A percentile compares a stretch with the other conserved stretches of the same genome.
Evolutionary conservation across 2,888 invertebrate species (phyloP).

Genomic region (Plebejus anna): DNA sequence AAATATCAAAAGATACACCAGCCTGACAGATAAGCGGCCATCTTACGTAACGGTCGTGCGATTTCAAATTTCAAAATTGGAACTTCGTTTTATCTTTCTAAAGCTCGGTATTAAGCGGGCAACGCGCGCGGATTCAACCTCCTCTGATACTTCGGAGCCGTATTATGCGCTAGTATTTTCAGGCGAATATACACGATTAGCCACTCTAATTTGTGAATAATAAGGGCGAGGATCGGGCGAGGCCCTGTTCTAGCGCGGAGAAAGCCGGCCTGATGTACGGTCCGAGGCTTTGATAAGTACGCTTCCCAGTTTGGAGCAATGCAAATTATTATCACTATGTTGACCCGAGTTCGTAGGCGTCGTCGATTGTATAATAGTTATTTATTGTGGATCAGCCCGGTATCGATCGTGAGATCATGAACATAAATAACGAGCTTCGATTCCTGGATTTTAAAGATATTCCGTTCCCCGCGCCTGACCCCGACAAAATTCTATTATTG

Average conservation of each 20-base stretch:
- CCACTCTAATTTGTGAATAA: slow-evolving; percentile 27
- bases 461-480: slow-evolving; percentile 32
- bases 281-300: slow-evolving; percentile 59
- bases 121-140: slow-evolving; percentile 41
- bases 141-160: slow-evolving; percentile 34
- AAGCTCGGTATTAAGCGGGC: slow-evolving; percentile 44
- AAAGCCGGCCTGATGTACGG: slow-evolving; percentile 64
- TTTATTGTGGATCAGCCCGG: slow-evolving; percentile 44
- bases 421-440: slow-evolving; percentile 38
- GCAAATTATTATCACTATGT: slow-evolving; percentile 68
- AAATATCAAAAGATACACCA: slow-evolving; percentile 38
- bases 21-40: slow-evolving; percentile 43
- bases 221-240: slow-evolving; percentile 35
- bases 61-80: slow-evolving; percentile 45
- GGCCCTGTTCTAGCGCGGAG: slow-evolving; percentile 43
- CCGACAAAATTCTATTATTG: slow-evolving; percentile 21
- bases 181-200: slow-evolving; percentile 29
- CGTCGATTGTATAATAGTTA: slow-evolving; percentile 56
- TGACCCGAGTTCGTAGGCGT: slow-evolving; percentile 61
- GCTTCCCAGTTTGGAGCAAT: slow-evolving; percentile 63
- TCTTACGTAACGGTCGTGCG: slow-evolving; percentile 43
- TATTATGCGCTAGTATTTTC: slow-evolving; percentile 37
- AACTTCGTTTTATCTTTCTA: slow-evolving; percentile 45
- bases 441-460: slow-evolving; percentile 37
- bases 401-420: slow-evolving; percentile 41